Percentiles rank a stretch among this genome's conserved stretches.
Evolutionary conservation across 2,888 invertebrate genomes (phyloP).

Genomic region (Dorcus hopei): DNA sequence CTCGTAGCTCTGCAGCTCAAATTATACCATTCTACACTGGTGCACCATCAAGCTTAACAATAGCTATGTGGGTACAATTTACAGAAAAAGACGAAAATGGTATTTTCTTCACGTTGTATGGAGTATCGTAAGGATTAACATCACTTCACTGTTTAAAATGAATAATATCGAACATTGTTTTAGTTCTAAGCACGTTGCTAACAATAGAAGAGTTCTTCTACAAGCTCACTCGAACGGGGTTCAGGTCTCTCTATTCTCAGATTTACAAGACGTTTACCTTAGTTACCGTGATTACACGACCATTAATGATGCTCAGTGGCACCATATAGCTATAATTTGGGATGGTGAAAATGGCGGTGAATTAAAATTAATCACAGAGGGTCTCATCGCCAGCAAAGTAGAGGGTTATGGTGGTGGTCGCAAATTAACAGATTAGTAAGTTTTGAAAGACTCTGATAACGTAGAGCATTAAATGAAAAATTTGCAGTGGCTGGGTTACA

Average conservation of each 20-base stretch:
- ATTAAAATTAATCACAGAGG: slow-evolving; percentile 90
- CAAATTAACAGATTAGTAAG: slow-evolving; percentile 78
- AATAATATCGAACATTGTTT: slow-evolving; percentile 26
- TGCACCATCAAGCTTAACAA: slow-evolving; percentile 73
- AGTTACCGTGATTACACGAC: slow-evolving; percentile 90
- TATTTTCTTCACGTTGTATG: slow-evolving; percentile 89
- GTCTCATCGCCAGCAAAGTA: slow-evolving; percentile 88
- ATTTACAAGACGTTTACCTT: slow-evolving; percentile 83
- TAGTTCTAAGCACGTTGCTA: slow-evolving; percentile 75
- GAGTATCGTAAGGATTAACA: slow-evolving; percentile 65
- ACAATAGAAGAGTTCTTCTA: slow-evolving; percentile 74
- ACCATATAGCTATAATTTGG: slow-evolving; percentile 94
- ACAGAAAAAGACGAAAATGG: slow-evolving; percentile 88
- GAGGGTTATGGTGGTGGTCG: slow-evolving; percentile 85
- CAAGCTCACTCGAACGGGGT: slow-evolving; percentile 94
- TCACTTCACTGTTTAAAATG: not conserved
- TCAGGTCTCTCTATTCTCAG: slow-evolving; percentile 84
- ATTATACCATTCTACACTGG: slow-evolving; percentile 86
- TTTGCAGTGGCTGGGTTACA: slow-evolving; percentile 82
- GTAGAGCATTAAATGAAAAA: slow-evolving; percentile 8
- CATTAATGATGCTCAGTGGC: slow-evolving; percentile 95
- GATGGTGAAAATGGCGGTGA: slow-evolving; percentile 82
- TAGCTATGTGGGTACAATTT: slow-evolving; percentile 97
- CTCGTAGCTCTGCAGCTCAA: slow-evolving; percentile 88
- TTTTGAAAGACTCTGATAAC: slow-evolving; percentile 20